Percentiles rank a stretch among this genome's conserved stretches.
Evolutionary conservation across 1,140 invertebrate species (phyloP).

Genomic region (Phocides pigmalion): DNA sequence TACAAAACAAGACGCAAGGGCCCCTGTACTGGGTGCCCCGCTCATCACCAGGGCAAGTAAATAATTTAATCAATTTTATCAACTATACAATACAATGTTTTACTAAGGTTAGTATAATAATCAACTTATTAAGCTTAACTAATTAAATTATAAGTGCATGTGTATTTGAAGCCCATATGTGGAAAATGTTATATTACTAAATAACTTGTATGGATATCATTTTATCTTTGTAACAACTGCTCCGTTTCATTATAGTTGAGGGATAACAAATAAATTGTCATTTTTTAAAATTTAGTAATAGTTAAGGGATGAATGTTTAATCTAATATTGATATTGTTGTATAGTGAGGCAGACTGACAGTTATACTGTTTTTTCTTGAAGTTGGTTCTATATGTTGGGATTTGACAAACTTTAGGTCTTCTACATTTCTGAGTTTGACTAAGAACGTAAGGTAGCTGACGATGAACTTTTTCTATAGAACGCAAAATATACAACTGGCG

Average conservation of each 20-base stretch:
- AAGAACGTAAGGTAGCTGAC: background rate
- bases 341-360: background rate
- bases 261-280: background rate
- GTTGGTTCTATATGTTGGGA: conserved; percentile 8
- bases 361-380: conserved; percentile 6
- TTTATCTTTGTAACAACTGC: background rate
- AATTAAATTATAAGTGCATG: background rate
- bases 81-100: no score
- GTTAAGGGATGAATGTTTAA: background rate
- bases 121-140: no score
- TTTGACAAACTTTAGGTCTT: background rate
- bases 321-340: background rate
- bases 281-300: background rate
- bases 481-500: conserved; percentile 14
- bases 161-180: background rate
- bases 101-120: no score
- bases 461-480: background rate
- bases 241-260: background rate
- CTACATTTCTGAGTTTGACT: conserved; percentile 6
- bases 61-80: no score
- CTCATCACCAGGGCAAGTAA: no score
- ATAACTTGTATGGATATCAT: background rate
- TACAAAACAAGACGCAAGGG: no score
- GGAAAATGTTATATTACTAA: background rate
- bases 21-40: no score